Percentiles rank a stretch among this genome's conserved stretches.
Evolutionary conservation across 2,888 invertebrate species (phyloP).

Genomic region (Sesia bembeciformis): DNA sequence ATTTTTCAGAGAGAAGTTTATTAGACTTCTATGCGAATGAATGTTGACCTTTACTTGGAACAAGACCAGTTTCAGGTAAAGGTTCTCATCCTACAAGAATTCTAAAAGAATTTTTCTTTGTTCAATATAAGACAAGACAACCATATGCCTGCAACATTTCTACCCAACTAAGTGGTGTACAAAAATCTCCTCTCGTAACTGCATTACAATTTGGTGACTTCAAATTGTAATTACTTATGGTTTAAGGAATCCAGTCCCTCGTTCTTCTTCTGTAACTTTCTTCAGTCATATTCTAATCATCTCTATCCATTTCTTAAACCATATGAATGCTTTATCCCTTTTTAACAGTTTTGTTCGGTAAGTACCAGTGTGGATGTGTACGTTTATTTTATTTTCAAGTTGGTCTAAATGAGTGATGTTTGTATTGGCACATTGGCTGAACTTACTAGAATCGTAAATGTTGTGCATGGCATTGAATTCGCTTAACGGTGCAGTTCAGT

Average conservation of each 20-base stretch:
- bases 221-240: constrained; percentile 73
- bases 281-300: not conserved
- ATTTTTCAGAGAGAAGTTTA: constrained; percentile 35
- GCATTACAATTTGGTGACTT: constrained; percentile 74
- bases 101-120: constrained; percentile 33
- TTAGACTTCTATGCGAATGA: constrained; percentile 20
- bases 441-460: no score
- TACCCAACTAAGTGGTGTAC: constrained; percentile 52
- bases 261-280: constrained; percentile 48
- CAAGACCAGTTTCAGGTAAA: constrained; percentile 36
- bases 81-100: constrained; percentile 35
- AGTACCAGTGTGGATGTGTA: no score
- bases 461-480: no score
- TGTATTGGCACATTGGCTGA: no score
- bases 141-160: constrained; percentile 22
- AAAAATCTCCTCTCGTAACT: constrained; percentile 75
- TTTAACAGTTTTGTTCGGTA: not conserved
- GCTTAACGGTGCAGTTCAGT: no score
- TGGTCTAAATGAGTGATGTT: no score
- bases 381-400: no score
- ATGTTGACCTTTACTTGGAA: constrained; percentile 52
- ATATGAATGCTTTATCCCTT: not conserved
- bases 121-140: constrained; percentile 9
- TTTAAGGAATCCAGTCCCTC: constrained; percentile 71
- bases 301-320: not conserved